Evolutionary conservation across 2,113 vertebrate genomes (phyloP), one percentile per base, ranked within the genome.

Genomic region (Sula dactylatra): DNA sequence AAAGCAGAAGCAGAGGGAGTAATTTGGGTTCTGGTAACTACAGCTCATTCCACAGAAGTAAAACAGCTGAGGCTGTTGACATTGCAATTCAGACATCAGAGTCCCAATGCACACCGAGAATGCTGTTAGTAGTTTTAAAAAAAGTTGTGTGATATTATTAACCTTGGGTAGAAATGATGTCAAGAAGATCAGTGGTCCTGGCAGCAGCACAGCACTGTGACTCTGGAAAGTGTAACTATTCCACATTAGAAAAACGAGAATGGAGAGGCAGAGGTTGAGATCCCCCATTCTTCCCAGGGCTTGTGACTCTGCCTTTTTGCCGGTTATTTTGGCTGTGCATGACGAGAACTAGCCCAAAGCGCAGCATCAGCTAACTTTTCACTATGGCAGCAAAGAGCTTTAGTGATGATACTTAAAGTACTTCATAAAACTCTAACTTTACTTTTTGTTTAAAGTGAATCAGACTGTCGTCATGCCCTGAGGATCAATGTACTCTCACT

Each of bases 1-100:
- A 79, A 90, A 95, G 84, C 80, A 97, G 87, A 95, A 95, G 86
- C 66, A 69, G 42, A 77, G 21, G 84, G 90, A 92, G 15, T 36
- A 34, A 81, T 85, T 86, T 81, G 72, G 26, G 31, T 73, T 93
- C 88, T 62, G 88, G 85, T 92, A 94, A 34, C 7, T 2, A 15
- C 79, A 79, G 82, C 69, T 84, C 34, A 40, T 29, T 59, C 82
- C 65, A 61, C 83, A 49, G 91, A 95, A 94, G 52, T 45, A 54
- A 54, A 79, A 18, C 65, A 88, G 78, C 83, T 59, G 93, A 87
- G 84, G 80, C 44, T 96, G 93, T 50, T 94, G 95, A 91, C 62
- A 38, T 11, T 55, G 65, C 49, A 50, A 55, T 49, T 78, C 90
- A 74, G 80, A 44, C 49, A 73, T 50, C 59, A 6, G 31, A 94